phyloP scores from a whole-genome alignment of 2,113 vertebrate genomes.

The Entomyzon cyanotis region DNA sequence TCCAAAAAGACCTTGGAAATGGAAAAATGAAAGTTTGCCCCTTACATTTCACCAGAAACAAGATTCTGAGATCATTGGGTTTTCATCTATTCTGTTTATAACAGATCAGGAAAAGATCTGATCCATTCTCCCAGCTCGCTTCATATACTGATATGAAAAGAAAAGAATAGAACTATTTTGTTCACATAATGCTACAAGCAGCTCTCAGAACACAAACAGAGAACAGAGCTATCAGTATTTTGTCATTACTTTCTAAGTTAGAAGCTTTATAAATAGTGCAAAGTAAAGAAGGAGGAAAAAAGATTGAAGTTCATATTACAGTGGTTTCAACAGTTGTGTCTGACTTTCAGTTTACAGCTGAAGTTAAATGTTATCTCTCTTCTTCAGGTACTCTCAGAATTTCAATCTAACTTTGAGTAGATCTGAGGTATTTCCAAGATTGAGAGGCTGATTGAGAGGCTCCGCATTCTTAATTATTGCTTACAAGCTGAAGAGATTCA shows the following conservation, averaged over 20 bases:
- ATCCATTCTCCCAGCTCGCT: background rate
- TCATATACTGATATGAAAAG: background rate
- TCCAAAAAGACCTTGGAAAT: background rate
- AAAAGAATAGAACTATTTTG: background rate
- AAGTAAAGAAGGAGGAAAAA: background rate
- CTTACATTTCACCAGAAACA: background rate
- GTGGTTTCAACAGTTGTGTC: background rate
- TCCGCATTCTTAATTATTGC: background rate
- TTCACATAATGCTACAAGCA: background rate
- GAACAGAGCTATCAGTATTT: background rate
- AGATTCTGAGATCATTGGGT: background rate
- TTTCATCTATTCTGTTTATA: background rate
- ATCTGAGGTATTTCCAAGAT: background rate
- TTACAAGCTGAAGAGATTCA: background rate
- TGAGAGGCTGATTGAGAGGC: background rate
- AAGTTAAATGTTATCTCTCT: background rate
- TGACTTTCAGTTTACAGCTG: background rate
- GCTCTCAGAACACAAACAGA: background rate
- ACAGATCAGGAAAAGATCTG: background rate
- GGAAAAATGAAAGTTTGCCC: background rate
- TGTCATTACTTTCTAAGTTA: background rate
- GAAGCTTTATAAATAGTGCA: accelerated
- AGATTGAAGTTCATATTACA: background rate
- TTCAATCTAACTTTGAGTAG: background rate
- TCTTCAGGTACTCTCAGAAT: background rate